A percentile compares a stretch with the other conserved stretches of the same genome.
These are phyloP conservation scores for Glossophaga mutica DNA, from an alignment of 2,797 vertebrate species.

Conservation along the genomic window DNA sequence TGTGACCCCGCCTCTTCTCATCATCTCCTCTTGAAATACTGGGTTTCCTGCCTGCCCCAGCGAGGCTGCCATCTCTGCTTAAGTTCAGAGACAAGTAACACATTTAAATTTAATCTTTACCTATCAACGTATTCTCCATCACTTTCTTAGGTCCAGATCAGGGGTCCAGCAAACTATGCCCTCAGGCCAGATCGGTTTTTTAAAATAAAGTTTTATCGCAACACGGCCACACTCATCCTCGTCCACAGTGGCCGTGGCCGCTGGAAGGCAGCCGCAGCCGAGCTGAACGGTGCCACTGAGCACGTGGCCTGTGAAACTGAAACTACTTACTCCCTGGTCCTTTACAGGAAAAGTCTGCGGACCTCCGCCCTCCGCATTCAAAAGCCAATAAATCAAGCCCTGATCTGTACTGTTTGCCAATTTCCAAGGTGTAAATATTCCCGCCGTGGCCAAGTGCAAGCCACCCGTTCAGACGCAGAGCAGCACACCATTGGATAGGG, in stretches of 20 bases:
- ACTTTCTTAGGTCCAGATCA: neutral
- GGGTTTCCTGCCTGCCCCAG: fast-evolving
- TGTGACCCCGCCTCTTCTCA: neutral
- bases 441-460: neutral
- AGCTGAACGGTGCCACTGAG: neutral
- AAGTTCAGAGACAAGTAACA: neutral
- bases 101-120: neutral
- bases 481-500: fast-evolving
- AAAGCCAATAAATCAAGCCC: neutral
- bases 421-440: neutral
- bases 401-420: neutral
- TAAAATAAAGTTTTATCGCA: neutral
- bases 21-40: too few relatives aligned
- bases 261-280: neutral
- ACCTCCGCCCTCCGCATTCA: neutral
- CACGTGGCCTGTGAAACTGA: neutral
- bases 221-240: neutral
- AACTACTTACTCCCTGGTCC: neutral
- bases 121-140: neutral
- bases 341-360: neutral
- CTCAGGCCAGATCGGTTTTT: neutral
- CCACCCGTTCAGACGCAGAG: fast-evolving
- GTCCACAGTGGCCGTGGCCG: neutral
- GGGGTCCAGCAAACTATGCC: neutral
- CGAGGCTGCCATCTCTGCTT: neutral